These are phyloP conservation scores for Euwallacea fornicatus DNA, from an alignment of 1,140 invertebrate genomes.

Conservation along the genomic window DNA sequence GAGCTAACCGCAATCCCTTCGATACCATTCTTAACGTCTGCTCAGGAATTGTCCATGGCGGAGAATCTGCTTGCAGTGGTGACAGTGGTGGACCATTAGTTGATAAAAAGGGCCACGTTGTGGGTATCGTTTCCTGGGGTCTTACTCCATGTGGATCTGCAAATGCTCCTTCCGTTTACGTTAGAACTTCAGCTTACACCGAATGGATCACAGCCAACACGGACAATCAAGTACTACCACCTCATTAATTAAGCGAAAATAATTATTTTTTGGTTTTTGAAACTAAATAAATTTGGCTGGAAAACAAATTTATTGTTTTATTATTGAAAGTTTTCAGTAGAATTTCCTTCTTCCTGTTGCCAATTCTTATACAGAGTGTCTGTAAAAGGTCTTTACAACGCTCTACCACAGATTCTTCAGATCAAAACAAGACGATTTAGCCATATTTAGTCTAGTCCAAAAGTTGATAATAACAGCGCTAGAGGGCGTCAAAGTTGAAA, in stretches of 20 bases:
- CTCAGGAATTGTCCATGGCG: constrained; percentile 12
- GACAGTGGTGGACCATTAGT: constrained; percentile 28
- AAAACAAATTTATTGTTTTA: too few relatives aligned
- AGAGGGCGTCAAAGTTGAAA: too few relatives aligned
- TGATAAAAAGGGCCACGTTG: constrained; percentile 50
- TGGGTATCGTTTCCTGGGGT: constrained; percentile 80
- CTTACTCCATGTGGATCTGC: constrained; percentile 66
- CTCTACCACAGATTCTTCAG: too few relatives aligned
- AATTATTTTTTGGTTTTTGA: too few relatives aligned
- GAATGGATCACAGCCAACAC: constrained; percentile 22
- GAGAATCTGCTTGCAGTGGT: constrained; percentile 26
- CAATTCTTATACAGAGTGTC: too few relatives aligned
- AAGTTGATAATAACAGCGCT: too few relatives aligned
- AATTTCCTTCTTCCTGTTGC: too few relatives aligned
- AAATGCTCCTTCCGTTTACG: constrained; percentile 70
- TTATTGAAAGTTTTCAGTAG: too few relatives aligned
- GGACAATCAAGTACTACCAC: constrained; percentile 20
- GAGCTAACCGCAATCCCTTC: constrained; percentile 48
- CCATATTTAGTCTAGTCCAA: too few relatives aligned
- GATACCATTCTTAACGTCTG: constrained; percentile 17
- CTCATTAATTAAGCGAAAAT: background rate
- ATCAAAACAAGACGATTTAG: too few relatives aligned
- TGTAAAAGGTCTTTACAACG: too few relatives aligned
- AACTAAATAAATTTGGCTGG: too few relatives aligned
- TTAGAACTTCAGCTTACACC: constrained; percentile 58